phyloP scores from a whole-genome alignment of 2,888 invertebrate genomes.

The Bellardia pandia region DNA sequence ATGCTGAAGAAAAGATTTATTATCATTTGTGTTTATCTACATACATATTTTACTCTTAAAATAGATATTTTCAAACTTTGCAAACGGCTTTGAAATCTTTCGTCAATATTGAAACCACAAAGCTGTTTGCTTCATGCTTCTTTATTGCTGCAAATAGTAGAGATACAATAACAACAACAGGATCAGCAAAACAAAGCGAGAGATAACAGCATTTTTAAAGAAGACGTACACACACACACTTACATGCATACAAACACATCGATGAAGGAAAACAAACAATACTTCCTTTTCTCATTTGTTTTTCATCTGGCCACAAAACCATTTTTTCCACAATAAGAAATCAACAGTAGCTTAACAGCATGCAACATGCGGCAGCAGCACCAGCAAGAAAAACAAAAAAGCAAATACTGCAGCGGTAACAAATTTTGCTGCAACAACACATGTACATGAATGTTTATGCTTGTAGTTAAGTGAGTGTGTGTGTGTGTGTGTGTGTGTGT shows the following conservation, averaged over 20 bases:
- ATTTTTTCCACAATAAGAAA: slow-evolving; percentile 29
- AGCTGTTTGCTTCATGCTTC: slow-evolving; percentile 30
- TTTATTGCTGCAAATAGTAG: slow-evolving; percentile 10
- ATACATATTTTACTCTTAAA: neutral
- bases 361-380: neutral
- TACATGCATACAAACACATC: neutral
- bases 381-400: neutral
- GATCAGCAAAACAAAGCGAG: neutral
- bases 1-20: slow-evolving; percentile 3
- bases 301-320: slow-evolving; percentile 52
- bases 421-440: slow-evolving; percentile 14
- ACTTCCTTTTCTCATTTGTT: slow-evolving; percentile 22
- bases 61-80: neutral
- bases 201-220: neutral
- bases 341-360: slow-evolving; percentile 14
- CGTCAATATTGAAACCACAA: slow-evolving; percentile 44
- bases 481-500: neutral
- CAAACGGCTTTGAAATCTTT: slow-evolving; percentile 16
- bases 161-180: slow-evolving; percentile 13
- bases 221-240: neutral
- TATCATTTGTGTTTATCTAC: neutral
- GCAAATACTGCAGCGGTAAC: neutral
- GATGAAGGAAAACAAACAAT: slow-evolving; percentile 16
- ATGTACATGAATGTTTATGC: neutral
- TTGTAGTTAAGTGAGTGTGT: neutral